Evolutionary conservation across 1,140 invertebrate species (phyloP), one percentile per base, ranked within the genome.

Genomic region (Leptinotarsa defecta): DNA sequence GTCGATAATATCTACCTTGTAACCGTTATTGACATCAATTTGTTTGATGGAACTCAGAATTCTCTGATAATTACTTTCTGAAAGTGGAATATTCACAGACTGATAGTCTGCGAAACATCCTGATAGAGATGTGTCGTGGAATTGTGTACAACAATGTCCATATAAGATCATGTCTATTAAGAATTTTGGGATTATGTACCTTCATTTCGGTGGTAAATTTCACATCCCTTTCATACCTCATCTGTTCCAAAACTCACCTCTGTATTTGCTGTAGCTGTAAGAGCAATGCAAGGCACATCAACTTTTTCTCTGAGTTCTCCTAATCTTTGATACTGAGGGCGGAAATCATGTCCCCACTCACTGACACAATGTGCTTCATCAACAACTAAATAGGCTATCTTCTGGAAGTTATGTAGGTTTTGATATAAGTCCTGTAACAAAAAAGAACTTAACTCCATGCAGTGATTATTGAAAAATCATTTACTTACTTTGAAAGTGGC

Each of bases 301-400:
- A 89, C 90, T 85, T 92, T 94, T 70, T 88, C 86, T 77, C 94
- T 87, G 13, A 98, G 84, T 19, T 89, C 81, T 11, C 94, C 95
- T 3, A 99, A 86, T 86, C 94, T 96, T 4, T 98, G 88, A 86
- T 99, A 99, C 86, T 98, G 95, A 1, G 95, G 95, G 34, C 97
- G 88, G 86, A 99, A 99, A 86, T 99, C 97, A 86, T 99, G 97
- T 1, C 97, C 97, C 97, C 97, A 99, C 81, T 98, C 94, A 83
- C 95, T 97, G 0, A 99, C 96, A 88, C 97, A 99, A 86, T 99
- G 97, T 13, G 96, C 97, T 89, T 99, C 98, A 88, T 99, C 98
- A 15, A 99, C 94, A 48, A 97, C 92, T 80, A 98, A 90, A 83
- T 94, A 92, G 5, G 91, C 91, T 3, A 96, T 84, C 78, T 92